Evolutionary conservation across 2,888 invertebrate species (phyloP).

Genomic region (Thyatira batis): DNA sequence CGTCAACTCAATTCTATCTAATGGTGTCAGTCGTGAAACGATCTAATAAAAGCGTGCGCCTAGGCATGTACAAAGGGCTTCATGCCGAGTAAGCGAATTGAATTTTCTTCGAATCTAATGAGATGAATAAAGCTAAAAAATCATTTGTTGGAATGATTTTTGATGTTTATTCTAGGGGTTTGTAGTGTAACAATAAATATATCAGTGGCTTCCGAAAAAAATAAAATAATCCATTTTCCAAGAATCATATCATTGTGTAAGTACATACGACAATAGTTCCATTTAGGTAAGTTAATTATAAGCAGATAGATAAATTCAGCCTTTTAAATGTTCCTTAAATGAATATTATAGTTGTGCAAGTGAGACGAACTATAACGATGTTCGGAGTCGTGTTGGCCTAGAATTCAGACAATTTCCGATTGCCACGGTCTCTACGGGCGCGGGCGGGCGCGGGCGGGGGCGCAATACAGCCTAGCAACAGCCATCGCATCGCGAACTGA

Average conservation of each 20-base stretch:
- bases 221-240: neutral
- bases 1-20: neutral
- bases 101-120: too few species aligned
- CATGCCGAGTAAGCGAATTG: neutral
- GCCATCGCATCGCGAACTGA: conserved; percentile 2
- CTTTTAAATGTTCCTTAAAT: neutral
- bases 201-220: neutral
- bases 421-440: conserved; percentile 38
- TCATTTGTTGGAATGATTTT: too few species aligned
- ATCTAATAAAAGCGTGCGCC: neutral
- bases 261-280: too few species aligned
- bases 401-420: conserved; percentile 78
- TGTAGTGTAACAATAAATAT: too few species aligned
- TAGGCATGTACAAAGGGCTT: neutral
- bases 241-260: too few species aligned
- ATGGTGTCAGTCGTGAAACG: neutral
- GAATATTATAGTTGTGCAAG: conserved; percentile 40
- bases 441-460: conserved; percentile 25
- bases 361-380: conserved; percentile 50
- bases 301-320: neutral
- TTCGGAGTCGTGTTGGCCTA: conserved; percentile 59
- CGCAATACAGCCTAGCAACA: conserved; percentile 43
- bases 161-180: too few species aligned
- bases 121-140: too few species aligned
- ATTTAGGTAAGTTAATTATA: too few species aligned